Evolutionary conservation across 2,888 invertebrate genomes (phyloP).

Genomic region (Phragmatobia fuliginosa): DNA sequence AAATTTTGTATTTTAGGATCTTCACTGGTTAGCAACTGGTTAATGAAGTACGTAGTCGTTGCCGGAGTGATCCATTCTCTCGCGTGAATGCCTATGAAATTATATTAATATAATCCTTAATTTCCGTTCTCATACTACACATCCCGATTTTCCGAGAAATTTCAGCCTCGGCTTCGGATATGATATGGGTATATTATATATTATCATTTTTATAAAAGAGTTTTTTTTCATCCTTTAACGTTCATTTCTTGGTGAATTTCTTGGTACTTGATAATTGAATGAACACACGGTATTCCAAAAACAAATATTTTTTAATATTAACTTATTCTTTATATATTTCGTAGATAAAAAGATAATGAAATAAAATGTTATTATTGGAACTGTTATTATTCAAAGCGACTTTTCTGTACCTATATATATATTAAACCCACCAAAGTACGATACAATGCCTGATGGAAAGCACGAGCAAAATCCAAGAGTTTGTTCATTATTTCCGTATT

Average conservation of each 20-base stretch:
- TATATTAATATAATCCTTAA: neutral
- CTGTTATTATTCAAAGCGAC: too few species aligned
- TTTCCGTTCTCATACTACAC: neutral
- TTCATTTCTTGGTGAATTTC: neutral
- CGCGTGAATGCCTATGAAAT: conserved; percentile 88
- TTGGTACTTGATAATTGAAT: neutral
- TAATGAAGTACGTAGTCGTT: conserved; percentile 88
- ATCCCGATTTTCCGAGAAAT: neutral
- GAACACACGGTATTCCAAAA: too few species aligned
- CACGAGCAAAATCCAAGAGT: too few species aligned
- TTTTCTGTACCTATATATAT: too few species aligned
- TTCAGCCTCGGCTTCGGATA: neutral
- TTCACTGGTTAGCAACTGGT: conserved; percentile 87
- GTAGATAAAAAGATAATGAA: too few species aligned
- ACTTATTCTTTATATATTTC: too few species aligned
- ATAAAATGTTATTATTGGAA: too few species aligned
- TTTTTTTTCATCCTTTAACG: too few species aligned
- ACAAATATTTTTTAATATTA: neutral
- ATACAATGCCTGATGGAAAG: too few species aligned
- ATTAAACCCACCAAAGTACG: too few species aligned
- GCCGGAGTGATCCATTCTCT: conserved; percentile 93
- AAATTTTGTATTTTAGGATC: conserved; percentile 77
- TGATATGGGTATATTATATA: neutral
- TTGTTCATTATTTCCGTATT: too few species aligned
- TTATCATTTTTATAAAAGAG: neutral